These are phyloP conservation scores for Lycophotia porphyrea DNA, from an alignment of 2,888 invertebrate genomes.

Conservation along the genomic window DNA sequence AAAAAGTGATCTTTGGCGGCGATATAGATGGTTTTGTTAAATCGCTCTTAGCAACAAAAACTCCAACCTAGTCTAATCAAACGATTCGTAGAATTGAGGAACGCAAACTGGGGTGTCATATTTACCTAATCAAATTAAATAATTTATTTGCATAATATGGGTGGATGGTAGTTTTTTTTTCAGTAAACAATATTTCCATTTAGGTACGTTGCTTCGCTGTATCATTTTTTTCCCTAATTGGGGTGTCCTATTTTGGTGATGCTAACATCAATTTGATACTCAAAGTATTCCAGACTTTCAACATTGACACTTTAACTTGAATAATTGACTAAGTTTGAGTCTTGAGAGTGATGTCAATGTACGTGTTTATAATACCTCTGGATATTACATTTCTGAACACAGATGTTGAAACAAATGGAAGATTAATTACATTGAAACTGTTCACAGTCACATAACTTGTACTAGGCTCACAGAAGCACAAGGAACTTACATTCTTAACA, in stretches of 20 bases:
- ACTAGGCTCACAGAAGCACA: constrained; percentile 6
- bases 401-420: constrained; percentile 33
- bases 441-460: background rate
- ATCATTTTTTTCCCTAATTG: too few species aligned
- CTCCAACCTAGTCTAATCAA: constrained; percentile 3
- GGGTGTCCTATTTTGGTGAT: background rate
- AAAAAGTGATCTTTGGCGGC: background rate
- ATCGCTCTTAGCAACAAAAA: background rate
- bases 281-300: constrained; percentile 10
- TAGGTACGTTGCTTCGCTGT: too few species aligned
- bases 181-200: too few species aligned
- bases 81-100: background rate
- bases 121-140: background rate
- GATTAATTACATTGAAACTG: constrained; percentile 10
- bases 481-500: constrained; percentile 28
- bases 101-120: too few species aligned
- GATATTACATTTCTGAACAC: constrained; percentile 14
- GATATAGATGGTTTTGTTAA: background rate
- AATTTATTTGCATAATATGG: too few species aligned
- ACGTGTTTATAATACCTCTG: background rate
- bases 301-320: constrained; percentile 9
- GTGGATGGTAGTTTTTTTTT: too few species aligned
- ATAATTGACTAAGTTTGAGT: constrained; percentile 24
- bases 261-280: constrained; percentile 3
- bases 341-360: constrained; percentile 3